Evolutionary conservation across 1,140 invertebrate genomes (phyloP).

Genomic region (Pachypeltis micranthus): DNA sequence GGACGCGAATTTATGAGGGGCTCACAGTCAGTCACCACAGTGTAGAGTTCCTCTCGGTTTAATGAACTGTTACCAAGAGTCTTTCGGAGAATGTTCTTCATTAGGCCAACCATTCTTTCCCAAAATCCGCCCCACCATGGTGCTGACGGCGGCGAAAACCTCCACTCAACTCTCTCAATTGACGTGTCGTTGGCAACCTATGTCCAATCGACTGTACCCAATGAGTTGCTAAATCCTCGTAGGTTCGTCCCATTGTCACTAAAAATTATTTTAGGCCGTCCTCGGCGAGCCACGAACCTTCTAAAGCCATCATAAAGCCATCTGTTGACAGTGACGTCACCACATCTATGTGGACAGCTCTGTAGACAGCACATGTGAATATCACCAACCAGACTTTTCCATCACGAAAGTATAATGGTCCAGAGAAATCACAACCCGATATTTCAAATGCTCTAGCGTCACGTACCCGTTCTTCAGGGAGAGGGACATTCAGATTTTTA

Average conservation of each 20-base stretch:
- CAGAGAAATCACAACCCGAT: background rate
- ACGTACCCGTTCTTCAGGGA: background rate
- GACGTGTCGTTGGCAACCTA: constrained; percentile 15
- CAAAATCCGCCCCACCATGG: constrained; percentile 37
- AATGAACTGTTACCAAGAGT: constrained; percentile 28
- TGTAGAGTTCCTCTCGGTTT: constrained; percentile 30
- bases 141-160: constrained; percentile 31
- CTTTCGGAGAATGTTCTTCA: constrained; percentile 30
- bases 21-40: constrained; percentile 31
- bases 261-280: constrained; percentile 27
- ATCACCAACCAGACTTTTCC: background rate
- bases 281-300: background rate
- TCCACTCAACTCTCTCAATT: constrained; percentile 29
- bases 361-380: background rate
- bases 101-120: constrained; percentile 34
- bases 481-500: background rate
- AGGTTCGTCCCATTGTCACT: constrained; percentile 37
- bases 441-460: background rate
- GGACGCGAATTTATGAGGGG: constrained; percentile 32
- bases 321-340: background rate
- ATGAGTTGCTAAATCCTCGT: constrained; percentile 22
- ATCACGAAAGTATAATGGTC: background rate
- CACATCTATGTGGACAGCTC: background rate
- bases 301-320: background rate
- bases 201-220: constrained; percentile 24